Conservation (phyloP, 2,113 vertebrate species). For the Coreoperca whiteheadi region DNA sequence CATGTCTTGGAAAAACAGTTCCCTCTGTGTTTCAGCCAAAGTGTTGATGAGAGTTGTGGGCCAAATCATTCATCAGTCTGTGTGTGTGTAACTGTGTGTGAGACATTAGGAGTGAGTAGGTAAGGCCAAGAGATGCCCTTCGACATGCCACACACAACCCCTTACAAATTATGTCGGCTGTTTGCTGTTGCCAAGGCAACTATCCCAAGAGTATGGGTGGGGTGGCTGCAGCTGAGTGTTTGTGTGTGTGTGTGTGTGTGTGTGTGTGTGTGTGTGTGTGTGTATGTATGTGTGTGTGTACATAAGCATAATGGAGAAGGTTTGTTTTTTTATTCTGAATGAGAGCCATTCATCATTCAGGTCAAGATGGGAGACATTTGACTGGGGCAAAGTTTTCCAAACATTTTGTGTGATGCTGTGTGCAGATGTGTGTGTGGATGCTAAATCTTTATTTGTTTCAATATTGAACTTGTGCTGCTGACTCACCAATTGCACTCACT, state of each 20-base stretch:
- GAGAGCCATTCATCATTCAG: constrained; percentile 58
- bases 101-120: constrained; percentile 10
- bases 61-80: constrained; percentile 50
- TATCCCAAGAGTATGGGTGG: constrained; percentile 79
- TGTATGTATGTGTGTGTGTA: constrained; percentile 14
- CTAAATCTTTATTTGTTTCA: constrained; percentile 30
- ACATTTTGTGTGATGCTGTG: constrained; percentile 10
- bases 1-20: constrained; percentile 55
- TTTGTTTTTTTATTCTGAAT: constrained; percentile 55
- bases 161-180: constrained; percentile 73
- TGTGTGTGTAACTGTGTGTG: constrained; percentile 30
- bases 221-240: constrained; percentile 75
- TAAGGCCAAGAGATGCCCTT: constrained; percentile 62
- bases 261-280: constrained; percentile 29
- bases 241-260: constrained; percentile 50
- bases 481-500: constrained; percentile 23
- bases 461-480: constrained; percentile 41
- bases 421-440: constrained; percentile 17
- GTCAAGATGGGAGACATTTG: constrained; percentile 40
- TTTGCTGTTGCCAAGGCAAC: constrained; percentile 81
- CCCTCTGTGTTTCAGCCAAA: constrained; percentile 43
- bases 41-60: constrained; percentile 51
- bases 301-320: too few species aligned
- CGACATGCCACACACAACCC: constrained; percentile 37
- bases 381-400: constrained; percentile 7